Evolutionary conservation across 2,888 invertebrate species (phyloP), one percentile per base, ranked within the genome.

Genomic region (Andricus curvator): DNA sequence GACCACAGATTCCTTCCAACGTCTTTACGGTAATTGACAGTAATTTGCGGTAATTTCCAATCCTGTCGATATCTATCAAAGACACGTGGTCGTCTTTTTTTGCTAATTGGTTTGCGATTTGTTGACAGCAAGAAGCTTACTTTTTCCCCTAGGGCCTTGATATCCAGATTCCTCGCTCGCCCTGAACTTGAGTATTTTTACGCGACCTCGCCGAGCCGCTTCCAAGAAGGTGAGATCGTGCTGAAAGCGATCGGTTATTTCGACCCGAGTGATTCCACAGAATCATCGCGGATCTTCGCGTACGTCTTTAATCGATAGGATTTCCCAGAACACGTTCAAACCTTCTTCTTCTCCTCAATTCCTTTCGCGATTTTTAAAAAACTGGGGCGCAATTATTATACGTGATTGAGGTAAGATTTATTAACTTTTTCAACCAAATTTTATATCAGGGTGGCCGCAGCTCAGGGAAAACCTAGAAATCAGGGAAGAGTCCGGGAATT

Each of bases 131-230:
- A 37, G 51, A 37, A 74, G 77, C 64, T 51, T 67, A 80, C 81
- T 81, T 82, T 81, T 81, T 37, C 80, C 68, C 65, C 44, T 67
- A 76, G 82, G 62, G 44, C 84, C 82, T 82, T 81, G 83, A 51
- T 78, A 81, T 83, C 80, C 67, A 70, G 51, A 56, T 74, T 80
- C 77, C 80, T 80, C 78, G 78, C 76, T 82, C 74, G 81, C 84
- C 84, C 77, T 84, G 84, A 84, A 84, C 84, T 83, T 82, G 84
- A 77, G 77, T 81, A 81, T 84, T 84, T 84, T 82, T 82, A 60
- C 80, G 62, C 83, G 83, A 80, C 82, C 84, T 84, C 83, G 78
- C 79, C 78, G 77, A 82, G 76, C 62, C 78, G 78, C 82, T 83
- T 83, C 82, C 74, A 81, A 81, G 80, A 81, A 81, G 81, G 80